Evolutionary conservation across 2,797 vertebrate species (phyloP).

Genomic region (Xenops minutus): DNA sequence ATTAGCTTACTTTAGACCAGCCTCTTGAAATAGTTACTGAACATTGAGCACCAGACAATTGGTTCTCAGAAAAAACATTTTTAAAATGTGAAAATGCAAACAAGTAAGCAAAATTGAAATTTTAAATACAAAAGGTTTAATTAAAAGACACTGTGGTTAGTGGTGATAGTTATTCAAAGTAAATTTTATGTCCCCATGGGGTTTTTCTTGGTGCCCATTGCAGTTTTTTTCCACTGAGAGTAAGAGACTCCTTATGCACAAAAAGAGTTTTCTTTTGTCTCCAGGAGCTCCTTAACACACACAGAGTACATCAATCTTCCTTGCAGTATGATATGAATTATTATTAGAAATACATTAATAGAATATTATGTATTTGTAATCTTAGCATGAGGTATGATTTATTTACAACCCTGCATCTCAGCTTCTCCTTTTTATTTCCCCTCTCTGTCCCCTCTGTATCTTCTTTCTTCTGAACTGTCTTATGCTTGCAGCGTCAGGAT

Average conservation of each 20-base stretch:
- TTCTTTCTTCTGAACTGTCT: conserved; percentile 24
- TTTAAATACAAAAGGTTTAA: background rate
- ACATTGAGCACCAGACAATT: background rate
- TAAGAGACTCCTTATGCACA: background rate
- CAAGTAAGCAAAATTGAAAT: background rate
- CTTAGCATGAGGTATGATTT: conserved; percentile 5
- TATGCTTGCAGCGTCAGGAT: background rate
- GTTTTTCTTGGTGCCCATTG: background rate
- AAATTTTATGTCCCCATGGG: background rate
- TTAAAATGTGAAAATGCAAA: background rate
- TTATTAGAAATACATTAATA: background rate
- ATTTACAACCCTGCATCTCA: conserved; percentile 11
- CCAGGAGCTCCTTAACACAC: background rate
- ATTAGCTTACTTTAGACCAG: conserved; percentile 13
- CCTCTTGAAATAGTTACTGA: conserved; percentile 16
- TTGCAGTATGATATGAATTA: background rate
- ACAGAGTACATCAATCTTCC: background rate
- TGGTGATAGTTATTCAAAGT: background rate
- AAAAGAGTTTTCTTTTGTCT: background rate
- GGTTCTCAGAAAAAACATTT: background rate
- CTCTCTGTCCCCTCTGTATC: background rate
- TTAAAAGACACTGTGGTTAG: background rate
- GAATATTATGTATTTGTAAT: background rate
- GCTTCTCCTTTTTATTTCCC: background rate
- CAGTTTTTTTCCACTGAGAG: background rate